phyloP scores from a whole-genome alignment of 2,113 vertebrate species.

The Paralichthys olivaceus region DNA sequence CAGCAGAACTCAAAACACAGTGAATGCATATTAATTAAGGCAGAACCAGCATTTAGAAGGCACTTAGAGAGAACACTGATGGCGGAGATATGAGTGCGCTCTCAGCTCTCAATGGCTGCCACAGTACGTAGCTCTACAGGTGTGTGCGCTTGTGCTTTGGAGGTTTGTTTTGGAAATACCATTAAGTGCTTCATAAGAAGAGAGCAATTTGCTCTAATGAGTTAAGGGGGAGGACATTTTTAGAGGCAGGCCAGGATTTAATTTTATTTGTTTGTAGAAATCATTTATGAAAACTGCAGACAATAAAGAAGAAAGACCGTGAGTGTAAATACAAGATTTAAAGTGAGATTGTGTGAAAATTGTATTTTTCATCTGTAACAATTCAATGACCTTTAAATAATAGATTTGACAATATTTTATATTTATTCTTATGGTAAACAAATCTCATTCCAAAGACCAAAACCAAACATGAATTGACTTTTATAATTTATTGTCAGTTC shows the following conservation, averaged over 20 bases:
- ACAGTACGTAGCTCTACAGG: slow-evolving; percentile 23
- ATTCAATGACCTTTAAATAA: not conserved
- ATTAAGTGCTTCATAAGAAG: slow-evolving; percentile 42
- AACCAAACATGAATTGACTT: not conserved
- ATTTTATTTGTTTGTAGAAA: not conserved
- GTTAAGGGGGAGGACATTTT: slow-evolving; percentile 11
- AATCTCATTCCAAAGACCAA: not conserved
- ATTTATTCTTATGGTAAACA: not conserved
- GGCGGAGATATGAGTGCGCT: slow-evolving; percentile 27
- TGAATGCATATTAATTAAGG: slow-evolving; percentile 64
- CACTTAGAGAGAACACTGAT: slow-evolving; percentile 54
- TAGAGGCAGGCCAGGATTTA: not conserved
- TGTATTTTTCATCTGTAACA: not conserved
- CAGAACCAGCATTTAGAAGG: slow-evolving; percentile 53
- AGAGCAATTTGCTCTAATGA: slow-evolving; percentile 6
- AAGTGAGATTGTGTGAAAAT: not conserved
- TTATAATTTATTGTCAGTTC: too few relatives aligned
- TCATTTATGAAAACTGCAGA: not conserved
- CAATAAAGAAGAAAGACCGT: not conserved
- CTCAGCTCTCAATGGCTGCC: slow-evolving; percentile 40
- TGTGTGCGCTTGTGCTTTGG: slow-evolving; percentile 43
- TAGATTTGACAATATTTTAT: not conserved
- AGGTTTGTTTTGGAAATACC: not conserved
- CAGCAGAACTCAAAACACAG: slow-evolving; percentile 38
- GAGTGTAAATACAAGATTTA: not conserved